Evolutionary conservation across 2,113 vertebrate species (phyloP), one percentile per base, ranked within the genome.

Genomic region (Deroptyus accipitrinus): DNA sequence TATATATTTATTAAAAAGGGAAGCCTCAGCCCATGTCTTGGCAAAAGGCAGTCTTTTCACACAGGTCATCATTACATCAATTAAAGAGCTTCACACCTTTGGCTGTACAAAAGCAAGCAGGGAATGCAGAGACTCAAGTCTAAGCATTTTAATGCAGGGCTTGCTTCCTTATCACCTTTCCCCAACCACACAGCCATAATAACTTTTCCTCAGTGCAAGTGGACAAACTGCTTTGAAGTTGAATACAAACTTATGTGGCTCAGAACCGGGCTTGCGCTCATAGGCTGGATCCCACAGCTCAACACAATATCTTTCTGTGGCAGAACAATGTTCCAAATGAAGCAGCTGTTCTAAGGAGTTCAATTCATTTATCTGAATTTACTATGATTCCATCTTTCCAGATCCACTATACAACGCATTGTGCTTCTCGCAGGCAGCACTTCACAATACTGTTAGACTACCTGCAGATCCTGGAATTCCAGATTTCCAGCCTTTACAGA

Each of bases 321-420:
- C 51, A 85, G 33, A 63, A 35, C 8, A 24, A 33, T 3, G 9
- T 17, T 81, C 17, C 76, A 46, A 86, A 37, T 11, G 46, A 67
- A 63, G 72, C 22, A 86, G 15, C 24, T 92, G 8, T 9, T 67
- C 41, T 39, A 46, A 42, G 23, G 13, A 59, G 25, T 46, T 81
- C 6, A 35, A 24, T 27, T 63, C 1, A 15, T 77, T 88, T 12
- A 59, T 49, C 74, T n/a, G 37, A 64, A 86, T 79, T 49, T 61
- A 90, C 28, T 11, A 10, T 1, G 7, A 67, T 42, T 86, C 37
- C 46, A 66, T 41, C 59, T 39, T 67, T 63, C 42, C 83, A 86
- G 42, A 59, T 33, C 24, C 22, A 52, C 19, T 41, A 2, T 1
- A 55, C 0, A 1, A 15, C 0, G 0, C 0, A 11, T 3, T 15